Evolutionary conservation across 2,888 invertebrate genomes (phyloP).

Genomic region (Plagodis dolabraria): DNA sequence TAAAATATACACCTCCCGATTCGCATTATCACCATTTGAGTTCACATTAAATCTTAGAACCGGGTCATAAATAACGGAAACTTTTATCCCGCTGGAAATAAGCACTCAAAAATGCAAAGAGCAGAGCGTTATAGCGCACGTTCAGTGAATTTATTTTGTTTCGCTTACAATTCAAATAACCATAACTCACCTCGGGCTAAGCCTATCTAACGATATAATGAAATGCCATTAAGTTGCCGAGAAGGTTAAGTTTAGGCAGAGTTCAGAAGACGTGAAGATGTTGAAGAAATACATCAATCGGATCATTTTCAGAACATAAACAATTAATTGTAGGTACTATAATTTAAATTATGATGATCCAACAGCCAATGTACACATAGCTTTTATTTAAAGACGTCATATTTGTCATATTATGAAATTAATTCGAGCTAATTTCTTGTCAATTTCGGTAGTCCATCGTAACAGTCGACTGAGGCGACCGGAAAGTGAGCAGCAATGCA

Average conservation of each 20-base stretch:
- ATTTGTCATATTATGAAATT: no score
- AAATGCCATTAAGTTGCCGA: constrained; percentile 76
- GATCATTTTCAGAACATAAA: no score
- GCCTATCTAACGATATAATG: constrained; percentile 85
- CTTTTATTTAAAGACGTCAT: no score
- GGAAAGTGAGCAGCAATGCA: no score
- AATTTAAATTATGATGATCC: no score
- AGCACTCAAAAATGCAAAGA: constrained; percentile 86
- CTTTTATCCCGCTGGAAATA: constrained; percentile 84
- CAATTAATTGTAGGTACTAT: no score
- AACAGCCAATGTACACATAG: no score
- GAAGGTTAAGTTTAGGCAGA: constrained; percentile 74
- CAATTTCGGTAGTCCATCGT: no score
- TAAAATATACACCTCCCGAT: constrained; percentile 70
- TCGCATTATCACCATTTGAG: constrained; percentile 83
- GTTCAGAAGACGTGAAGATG: constrained; percentile 40
- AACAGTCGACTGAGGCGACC: no score
- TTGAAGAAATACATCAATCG: no score
- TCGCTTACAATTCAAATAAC: constrained; percentile 84
- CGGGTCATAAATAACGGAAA: constrained; percentile 81
- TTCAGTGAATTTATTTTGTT: constrained; percentile 85
- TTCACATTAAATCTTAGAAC: constrained; percentile 84
- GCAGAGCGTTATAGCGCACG: constrained; percentile 83
- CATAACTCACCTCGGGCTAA: constrained; percentile 80
- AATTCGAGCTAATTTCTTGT: no score